These are phyloP conservation scores for Acanthoscelides obtectus DNA, from an alignment of 2,888 invertebrate species.

Conservation along the genomic window DNA sequence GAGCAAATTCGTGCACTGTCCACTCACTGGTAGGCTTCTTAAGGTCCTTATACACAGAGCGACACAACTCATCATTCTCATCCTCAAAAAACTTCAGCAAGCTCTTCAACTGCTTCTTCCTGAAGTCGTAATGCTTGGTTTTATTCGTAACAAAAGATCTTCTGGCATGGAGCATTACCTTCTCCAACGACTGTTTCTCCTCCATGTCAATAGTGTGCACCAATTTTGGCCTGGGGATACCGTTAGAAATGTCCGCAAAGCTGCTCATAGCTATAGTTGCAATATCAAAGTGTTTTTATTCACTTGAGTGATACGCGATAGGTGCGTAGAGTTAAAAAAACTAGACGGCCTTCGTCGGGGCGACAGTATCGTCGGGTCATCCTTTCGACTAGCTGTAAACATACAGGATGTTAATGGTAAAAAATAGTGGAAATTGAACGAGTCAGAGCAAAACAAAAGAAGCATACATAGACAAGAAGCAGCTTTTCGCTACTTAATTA, in stretches of 20 bases:
- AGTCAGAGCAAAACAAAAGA: too few relatives aligned
- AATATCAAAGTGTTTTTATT: slow-evolving; percentile 3
- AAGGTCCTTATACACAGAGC: slow-evolving; percentile 61
- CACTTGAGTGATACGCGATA: not conserved
- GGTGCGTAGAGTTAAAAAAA: not conserved
- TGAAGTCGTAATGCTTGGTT: slow-evolving; percentile 73
- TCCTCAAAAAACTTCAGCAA: slow-evolving; percentile 55
- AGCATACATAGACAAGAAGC: too few relatives aligned
- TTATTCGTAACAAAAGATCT: slow-evolving; percentile 73
- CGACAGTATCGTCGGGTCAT: not conserved
- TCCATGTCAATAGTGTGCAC: slow-evolving; percentile 10
- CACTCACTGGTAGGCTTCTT: slow-evolving; percentile 74
- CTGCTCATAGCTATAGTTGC: slow-evolving; percentile 3
- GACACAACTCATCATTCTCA: slow-evolving; percentile 70
- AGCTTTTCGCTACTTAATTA: too few relatives aligned
- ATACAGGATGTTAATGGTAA: not conserved
- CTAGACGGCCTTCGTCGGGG: not conserved
- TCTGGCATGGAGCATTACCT: slow-evolving; percentile 37
- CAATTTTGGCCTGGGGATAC: slow-evolving; percentile 16
- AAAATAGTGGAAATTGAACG: not conserved
- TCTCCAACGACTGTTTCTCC: slow-evolving; percentile 5
- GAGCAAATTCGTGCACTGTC: slow-evolving; percentile 69
- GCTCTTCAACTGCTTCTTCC: slow-evolving; percentile 51
- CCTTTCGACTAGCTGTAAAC: not conserved
- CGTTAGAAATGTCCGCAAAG: not conserved